Conservation (phyloP, 1,140 invertebrate species). For the Metopolophium dirhodum region DNA sequence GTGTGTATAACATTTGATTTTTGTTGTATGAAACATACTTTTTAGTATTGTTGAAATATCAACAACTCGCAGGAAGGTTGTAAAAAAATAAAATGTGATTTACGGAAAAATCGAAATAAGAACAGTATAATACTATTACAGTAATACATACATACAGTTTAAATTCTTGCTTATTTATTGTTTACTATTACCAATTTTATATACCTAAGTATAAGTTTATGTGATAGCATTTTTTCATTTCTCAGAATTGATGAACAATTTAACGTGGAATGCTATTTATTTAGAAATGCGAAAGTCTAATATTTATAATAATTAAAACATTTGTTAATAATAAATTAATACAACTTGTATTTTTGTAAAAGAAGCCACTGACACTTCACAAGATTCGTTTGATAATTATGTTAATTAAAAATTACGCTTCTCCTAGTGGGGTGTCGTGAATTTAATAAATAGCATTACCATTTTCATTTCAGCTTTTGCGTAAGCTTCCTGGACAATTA, state of each 20-base stretch:
- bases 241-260: neutral
- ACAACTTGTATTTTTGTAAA: conserved; percentile 8
- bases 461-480: neutral
- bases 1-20: neutral
- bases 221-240: no score
- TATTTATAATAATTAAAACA: neutral
- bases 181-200: neutral
- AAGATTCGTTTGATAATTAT: neutral
- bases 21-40: neutral
- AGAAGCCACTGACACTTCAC: neutral
- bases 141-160: neutral
- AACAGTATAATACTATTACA: neutral
- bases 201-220: no score
- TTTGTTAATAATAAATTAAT: conserved; percentile 1
- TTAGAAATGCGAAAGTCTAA: neutral
- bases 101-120: neutral
- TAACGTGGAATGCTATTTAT: neutral
- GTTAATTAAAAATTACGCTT: neutral
- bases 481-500: neutral
- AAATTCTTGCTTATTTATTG: neutral
- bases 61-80: no score
- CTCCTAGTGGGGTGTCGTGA: neutral
- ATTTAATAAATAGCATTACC: neutral
- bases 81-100: neutral
- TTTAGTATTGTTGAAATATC: neutral